phyloP scores from a whole-genome alignment of 2,888 invertebrate genomes.

The Operophtera brumata region DNA sequence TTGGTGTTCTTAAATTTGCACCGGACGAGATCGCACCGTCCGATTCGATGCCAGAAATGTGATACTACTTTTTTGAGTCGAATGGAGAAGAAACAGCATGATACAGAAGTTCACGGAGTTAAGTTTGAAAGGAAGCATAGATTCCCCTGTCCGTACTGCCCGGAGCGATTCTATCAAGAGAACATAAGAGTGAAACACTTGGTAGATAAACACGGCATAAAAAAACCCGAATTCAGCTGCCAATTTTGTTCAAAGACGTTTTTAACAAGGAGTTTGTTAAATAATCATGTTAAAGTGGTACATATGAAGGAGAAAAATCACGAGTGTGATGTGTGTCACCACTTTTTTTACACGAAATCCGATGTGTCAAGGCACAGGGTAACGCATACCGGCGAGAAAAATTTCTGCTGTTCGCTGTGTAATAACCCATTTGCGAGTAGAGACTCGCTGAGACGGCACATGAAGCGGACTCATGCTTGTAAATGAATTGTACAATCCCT shows the following conservation, averaged over 20 bases:
- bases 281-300: constrained; percentile 64
- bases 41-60: constrained; percentile 51
- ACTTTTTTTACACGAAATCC: constrained; percentile 63
- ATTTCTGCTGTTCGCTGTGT: constrained; percentile 54
- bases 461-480: constrained; percentile 56
- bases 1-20: constrained; percentile 64
- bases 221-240: constrained; percentile 58
- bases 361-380: constrained; percentile 60
- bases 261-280: constrained; percentile 60
- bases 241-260: constrained; percentile 57
- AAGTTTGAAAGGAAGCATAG: constrained; percentile 48
- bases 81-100: constrained; percentile 39
- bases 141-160: constrained; percentile 59
- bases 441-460: constrained; percentile 63
- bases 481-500: no score
- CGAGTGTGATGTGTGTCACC: constrained; percentile 63
- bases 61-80: constrained; percentile 43
- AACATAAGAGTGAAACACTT: constrained; percentile 51
- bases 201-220: constrained; percentile 52
- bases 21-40: constrained; percentile 53
- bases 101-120: constrained; percentile 31
- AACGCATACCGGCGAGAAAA: constrained; percentile 64
- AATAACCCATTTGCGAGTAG: constrained; percentile 59
- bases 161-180: constrained; percentile 58
- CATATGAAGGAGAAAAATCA: constrained; percentile 66